phyloP scores from a whole-genome alignment of 2,113 vertebrate species.

The Petaurus breviceps region DNA sequence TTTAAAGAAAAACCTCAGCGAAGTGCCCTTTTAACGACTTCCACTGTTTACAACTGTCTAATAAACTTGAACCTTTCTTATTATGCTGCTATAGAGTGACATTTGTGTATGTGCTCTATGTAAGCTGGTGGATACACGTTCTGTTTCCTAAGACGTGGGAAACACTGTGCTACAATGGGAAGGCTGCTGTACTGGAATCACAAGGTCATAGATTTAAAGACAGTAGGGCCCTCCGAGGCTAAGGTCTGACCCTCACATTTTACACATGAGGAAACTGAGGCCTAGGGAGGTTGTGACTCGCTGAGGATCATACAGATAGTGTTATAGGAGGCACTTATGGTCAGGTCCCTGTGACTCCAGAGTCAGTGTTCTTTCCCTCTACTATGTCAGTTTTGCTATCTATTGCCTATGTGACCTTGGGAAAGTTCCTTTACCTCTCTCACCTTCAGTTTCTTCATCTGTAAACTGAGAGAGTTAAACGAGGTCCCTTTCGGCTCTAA shows the following conservation, averaged over 20 bases:
- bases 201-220: background rate
- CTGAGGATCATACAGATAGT: background rate
- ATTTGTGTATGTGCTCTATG: no score
- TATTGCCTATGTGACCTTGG: background rate
- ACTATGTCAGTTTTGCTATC: background rate
- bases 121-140: no score
- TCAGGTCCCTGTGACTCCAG: background rate
- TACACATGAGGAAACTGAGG: slow-evolving; percentile 26
- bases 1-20: no score
- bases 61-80: no score
- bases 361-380: background rate
- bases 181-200: background rate
- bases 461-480: background rate
- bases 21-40: no score
- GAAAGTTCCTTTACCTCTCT: background rate
- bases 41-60: no score
- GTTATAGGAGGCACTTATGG: background rate
- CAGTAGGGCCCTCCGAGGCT: background rate
- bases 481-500: background rate
- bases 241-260: background rate
- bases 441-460: background rate
- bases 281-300: slow-evolving; percentile 14
- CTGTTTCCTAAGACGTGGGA: background rate
- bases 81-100: no score
- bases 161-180: no score